Evolutionary conservation across 2,888 invertebrate genomes (phyloP).

Genomic region (Brenthis hecate): DNA sequence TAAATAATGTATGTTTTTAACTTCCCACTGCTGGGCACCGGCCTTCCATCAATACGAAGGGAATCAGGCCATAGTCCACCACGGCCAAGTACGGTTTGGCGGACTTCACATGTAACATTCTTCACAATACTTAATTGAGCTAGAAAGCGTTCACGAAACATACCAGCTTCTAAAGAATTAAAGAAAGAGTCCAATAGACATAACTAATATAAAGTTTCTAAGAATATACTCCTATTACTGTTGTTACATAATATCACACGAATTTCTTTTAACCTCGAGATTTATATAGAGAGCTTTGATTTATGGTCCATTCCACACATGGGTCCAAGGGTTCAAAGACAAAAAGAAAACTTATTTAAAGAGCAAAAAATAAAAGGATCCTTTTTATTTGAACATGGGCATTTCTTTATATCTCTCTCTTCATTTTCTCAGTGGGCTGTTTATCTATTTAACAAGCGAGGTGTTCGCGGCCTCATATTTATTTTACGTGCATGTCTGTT

Average conservation of each 20-base stretch:
- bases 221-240: constrained; percentile 9
- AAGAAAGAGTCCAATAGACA: not conserved
- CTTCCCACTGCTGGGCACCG: too few relatives aligned
- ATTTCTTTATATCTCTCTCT: constrained; percentile 53
- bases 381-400: constrained; percentile 52
- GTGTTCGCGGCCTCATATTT: constrained; percentile 32
- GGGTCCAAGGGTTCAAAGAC: constrained; percentile 71
- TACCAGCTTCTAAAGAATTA: too few relatives aligned
- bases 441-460: constrained; percentile 35
- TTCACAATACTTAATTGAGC: too few relatives aligned
- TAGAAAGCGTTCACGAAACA: too few relatives aligned
- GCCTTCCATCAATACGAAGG: too few relatives aligned
- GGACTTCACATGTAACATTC: too few relatives aligned
- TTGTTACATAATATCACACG: constrained; percentile 42
- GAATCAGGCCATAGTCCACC: too few relatives aligned
- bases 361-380: constrained; percentile 60
- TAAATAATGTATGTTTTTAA: too few relatives aligned
- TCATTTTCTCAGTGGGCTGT: constrained; percentile 46
- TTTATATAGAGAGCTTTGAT: constrained; percentile 77
- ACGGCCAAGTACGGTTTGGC: too few relatives aligned
- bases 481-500: constrained; percentile 16
- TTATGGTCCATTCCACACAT: constrained; percentile 74
- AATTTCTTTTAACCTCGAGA: constrained; percentile 68
- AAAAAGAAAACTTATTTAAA: constrained; percentile 70
- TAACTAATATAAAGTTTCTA: not conserved